phyloP scores from a whole-genome alignment of 2,113 vertebrate genomes.

The Tylochromis polylepis region DNA sequence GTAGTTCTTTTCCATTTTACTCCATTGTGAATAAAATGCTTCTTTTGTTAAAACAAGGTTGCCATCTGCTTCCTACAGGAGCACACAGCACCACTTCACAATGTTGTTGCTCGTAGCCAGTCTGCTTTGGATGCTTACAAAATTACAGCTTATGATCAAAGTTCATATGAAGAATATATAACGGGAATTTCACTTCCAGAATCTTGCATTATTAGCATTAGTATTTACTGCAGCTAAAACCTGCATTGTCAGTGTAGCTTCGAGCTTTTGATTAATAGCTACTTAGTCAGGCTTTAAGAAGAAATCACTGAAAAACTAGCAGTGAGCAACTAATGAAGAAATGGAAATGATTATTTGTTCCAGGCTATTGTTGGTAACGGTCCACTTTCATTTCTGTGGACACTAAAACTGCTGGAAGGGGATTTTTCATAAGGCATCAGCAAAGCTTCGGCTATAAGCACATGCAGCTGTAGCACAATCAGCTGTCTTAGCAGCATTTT shows the following conservation, averaged over 20 bases:
- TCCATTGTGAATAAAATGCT: neutral
- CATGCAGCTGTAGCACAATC: neutral
- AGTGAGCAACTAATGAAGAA: neutral
- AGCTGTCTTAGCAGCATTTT: slow-evolving; percentile 2
- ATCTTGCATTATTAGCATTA: neutral
- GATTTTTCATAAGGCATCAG: slow-evolving; percentile 10
- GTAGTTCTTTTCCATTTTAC: neutral
- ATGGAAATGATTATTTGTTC: neutral
- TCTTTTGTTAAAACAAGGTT: neutral
- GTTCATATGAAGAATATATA: neutral
- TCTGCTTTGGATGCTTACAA: neutral
- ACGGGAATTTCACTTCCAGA: neutral
- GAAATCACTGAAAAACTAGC: neutral
- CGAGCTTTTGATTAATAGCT: neutral
- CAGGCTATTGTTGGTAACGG: neutral
- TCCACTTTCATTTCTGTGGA: neutral
- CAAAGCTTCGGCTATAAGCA: neutral
- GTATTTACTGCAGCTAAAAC: neutral
- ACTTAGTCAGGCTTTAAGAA: neutral
- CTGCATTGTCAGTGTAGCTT: neutral
- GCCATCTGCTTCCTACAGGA: neutral
- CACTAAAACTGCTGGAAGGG: neutral
- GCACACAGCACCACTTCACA: neutral
- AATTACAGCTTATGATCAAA: neutral
- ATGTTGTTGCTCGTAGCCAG: neutral